Percentiles rank a stretch among this genome's conserved stretches.
These are phyloP conservation scores for Phrynocephalus vlangalii DNA, from an alignment of 2,797 vertebrate species.

Conservation along the genomic window DNA sequence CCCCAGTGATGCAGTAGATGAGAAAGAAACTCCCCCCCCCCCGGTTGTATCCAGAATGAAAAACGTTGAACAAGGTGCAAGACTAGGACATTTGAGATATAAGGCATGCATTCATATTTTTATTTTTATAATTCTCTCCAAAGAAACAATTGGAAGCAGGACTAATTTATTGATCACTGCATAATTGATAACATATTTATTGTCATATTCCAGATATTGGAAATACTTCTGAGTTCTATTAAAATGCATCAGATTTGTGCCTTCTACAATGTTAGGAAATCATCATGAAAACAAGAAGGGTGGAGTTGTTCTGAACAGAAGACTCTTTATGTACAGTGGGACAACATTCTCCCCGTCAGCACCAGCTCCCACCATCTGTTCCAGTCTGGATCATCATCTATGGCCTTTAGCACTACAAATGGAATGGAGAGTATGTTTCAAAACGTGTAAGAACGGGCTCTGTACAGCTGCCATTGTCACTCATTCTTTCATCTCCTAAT, in stretches of 20 bases:
- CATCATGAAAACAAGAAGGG: slow-evolving; percentile 7
- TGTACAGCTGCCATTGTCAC: slow-evolving; percentile 37
- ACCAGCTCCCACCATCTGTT: background rate
- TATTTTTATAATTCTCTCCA: background rate
- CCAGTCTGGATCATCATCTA: slow-evolving; percentile 25
- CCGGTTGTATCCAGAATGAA: background rate
- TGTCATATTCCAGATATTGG: background rate
- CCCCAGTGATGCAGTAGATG: too few relatives aligned
- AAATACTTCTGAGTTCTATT: background rate
- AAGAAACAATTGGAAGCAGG: background rate
- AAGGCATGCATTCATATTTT: background rate
- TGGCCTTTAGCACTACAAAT: slow-evolving; percentile 55
- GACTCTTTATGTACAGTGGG: background rate
- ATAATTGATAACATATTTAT: slow-evolving; percentile 20
- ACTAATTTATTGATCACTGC: background rate
- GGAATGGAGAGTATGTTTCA: slow-evolving; percentile 51
- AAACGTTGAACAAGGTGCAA: background rate
- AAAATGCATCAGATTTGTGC: slow-evolving; percentile 4
- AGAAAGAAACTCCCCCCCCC: background rate
- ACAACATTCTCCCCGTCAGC: slow-evolving; percentile 13
- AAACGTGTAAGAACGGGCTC: slow-evolving; percentile 43
- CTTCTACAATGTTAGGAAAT: slow-evolving; percentile 27
- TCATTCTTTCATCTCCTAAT: slow-evolving; percentile 56
- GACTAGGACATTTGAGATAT: background rate
- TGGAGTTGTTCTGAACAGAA: slow-evolving; percentile 33